Base-by-base conservation (phyloP, 2,888 invertebrate genomes). In the Eudasyphora cyanicolor region DNA sequence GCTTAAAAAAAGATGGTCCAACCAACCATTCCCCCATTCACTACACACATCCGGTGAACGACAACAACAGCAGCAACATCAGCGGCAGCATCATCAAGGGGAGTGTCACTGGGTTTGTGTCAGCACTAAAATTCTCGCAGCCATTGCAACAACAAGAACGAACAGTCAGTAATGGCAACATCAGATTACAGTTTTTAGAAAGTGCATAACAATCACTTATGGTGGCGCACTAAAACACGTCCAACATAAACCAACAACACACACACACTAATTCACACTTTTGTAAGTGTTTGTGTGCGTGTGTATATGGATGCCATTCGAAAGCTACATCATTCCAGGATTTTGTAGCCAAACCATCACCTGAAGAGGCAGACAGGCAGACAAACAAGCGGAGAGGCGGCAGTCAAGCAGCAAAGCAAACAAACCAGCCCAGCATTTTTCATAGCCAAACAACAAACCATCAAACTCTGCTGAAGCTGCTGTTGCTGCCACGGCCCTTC, bases 181-280 rank as follows among this genome's bases (percentile, higher is more conserved):
- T 19, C 38, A 79, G 21, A 42, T 42, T 67, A 67, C 42, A 67
- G 24, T 51, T 82, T 76, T 82, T 49, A 75, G 32, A 76, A 79
- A 73, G 38, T 60, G 42, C 51, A 74, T 24, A 75, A 67, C 67
- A 76, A 79, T 76, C 75, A 82, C 54, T 76, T 57, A 45, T 69
- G 49, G 73, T 51, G 82, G 79, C n/a, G n/a, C 60, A 73, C 38
- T 42, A 79, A 21, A 76, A 76, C 79, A 79, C 82, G 79, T 82
- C 35, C 21, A 42, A 71, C 71, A 71, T 64, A 76, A 78, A 77
- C 77, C 70, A 71, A 78, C 35, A 75, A n/a, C 21, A 14, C 35
- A 24, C 38, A 38, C 42, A 24, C 35, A 67, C 27, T 12, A 38
- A 38, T 10, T 7, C 38, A 38, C 64, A 74, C 35, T 17, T 19